Conservation (phyloP, 2,797 vertebrate species). For the Sebastes oblongus region DNA sequence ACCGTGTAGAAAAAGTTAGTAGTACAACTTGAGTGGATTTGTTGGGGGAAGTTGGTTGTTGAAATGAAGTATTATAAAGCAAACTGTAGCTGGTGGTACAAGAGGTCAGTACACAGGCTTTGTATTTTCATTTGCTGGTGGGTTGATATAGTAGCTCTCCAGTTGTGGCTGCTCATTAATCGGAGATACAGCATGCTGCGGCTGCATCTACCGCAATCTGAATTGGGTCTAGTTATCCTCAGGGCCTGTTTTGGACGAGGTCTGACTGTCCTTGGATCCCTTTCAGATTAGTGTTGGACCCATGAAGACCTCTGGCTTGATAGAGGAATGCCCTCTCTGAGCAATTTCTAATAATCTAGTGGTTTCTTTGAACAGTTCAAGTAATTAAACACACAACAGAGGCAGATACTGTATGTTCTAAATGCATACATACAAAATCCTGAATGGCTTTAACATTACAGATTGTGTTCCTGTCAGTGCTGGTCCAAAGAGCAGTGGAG, state of each 20-base stretch:
- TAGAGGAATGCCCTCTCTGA: background rate
- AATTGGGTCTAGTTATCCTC: background rate
- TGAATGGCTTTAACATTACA: background rate
- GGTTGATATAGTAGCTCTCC: background rate
- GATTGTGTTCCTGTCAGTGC: background rate
- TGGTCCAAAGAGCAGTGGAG: background rate
- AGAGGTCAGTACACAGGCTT: background rate
- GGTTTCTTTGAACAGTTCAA: background rate
- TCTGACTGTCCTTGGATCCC: background rate
- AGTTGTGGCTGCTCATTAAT: background rate
- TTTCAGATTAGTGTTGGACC: background rate
- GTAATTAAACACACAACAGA: background rate
- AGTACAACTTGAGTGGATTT: background rate
- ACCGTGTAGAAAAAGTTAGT: background rate
- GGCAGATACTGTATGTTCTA: background rate
- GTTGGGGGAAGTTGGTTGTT: background rate
- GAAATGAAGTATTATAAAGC: too few relatives aligned
- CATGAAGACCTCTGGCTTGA: background rate
- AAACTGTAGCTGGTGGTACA: background rate
- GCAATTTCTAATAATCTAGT: background rate
- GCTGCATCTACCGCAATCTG: too few relatives aligned
- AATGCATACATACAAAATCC: background rate
- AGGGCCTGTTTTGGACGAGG: fast-evolving
- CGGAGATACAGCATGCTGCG: background rate
- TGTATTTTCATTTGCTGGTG: background rate